Conservation (phyloP, 1,140 invertebrate species). For the Mylabris phalerata region DNA sequence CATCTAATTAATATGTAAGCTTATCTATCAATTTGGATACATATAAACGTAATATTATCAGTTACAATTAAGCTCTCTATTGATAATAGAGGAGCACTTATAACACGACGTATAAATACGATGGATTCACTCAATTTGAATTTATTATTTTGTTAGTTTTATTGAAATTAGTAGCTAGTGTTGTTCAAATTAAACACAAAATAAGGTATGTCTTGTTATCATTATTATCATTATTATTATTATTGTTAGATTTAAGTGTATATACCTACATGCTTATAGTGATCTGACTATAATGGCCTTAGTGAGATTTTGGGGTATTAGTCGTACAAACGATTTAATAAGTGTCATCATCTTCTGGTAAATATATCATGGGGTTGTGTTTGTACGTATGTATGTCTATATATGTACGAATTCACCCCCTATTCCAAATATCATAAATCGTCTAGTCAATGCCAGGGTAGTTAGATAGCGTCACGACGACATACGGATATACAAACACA, state of each 20-base stretch:
- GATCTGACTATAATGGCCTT: too few relatives aligned
- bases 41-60: too few relatives aligned
- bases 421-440: slow-evolving; percentile 37
- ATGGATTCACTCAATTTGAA: too few relatives aligned
- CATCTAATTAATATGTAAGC: too few relatives aligned
- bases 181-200: background rate
- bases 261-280: background rate
- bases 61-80: too few relatives aligned
- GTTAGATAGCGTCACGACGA: too few relatives aligned
- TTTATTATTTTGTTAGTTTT: slow-evolving; percentile 2
- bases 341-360: slow-evolving; percentile 25
- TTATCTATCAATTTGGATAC: too few relatives aligned
- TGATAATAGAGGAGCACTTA: too few relatives aligned
- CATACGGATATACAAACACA: too few relatives aligned
- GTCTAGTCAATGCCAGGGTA: slow-evolving; percentile 35
- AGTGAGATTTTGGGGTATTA: slow-evolving; percentile 19
- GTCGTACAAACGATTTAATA: slow-evolving; percentile 38
- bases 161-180: background rate
- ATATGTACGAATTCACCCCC: slow-evolving; percentile 13
- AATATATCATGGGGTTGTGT: slow-evolving; percentile 33
- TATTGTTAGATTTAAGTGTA: background rate
- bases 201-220: background rate
- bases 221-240: background rate
- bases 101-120: too few relatives aligned
- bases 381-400: too few relatives aligned